Percentiles rank a stretch among this genome's conserved stretches.
Evolutionary conservation across 2,113 vertebrate species (phyloP).

Genomic region (Phalacrocorax carbo): DNA sequence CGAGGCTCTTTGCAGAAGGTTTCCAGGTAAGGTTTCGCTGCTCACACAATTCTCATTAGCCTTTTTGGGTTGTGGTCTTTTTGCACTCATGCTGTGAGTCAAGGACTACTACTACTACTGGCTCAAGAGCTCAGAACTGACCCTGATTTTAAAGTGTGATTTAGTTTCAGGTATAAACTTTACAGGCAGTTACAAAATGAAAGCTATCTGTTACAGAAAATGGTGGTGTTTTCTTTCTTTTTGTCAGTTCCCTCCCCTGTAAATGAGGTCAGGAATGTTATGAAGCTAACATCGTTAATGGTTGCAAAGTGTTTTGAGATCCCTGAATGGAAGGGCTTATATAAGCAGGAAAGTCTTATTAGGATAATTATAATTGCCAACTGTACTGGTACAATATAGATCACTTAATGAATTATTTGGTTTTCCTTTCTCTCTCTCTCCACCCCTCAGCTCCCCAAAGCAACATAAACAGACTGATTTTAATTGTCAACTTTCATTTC

Average conservation of each 20-base stretch:
- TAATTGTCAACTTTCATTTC: conserved; percentile 48
- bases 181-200: neutral
- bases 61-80: neutral
- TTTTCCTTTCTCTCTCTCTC: conserved; percentile 14
- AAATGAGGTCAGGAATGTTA: conserved; percentile 39
- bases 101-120: neutral
- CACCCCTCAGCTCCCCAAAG: neutral
- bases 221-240: conserved; percentile 21
- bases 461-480: conserved; percentile 24
- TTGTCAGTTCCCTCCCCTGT: conserved; percentile 23
- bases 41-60: neutral
- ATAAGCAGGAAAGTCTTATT: conserved; percentile 39
- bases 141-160: neutral
- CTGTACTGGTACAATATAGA: conserved; percentile 31
- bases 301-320: conserved; percentile 46
- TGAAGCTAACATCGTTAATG: conserved; percentile 50
- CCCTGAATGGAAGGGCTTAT: conserved; percentile 34
- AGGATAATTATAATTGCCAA: conserved; percentile 49
- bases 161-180: neutral
- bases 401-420: conserved; percentile 48
- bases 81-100: neutral
- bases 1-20: neutral
- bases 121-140: neutral
- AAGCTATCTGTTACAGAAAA: neutral
- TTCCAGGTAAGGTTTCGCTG: neutral